Percentiles rank a stretch among this genome's conserved stretches.
phyloP scores from a whole-genome alignment of 2,113 vertebrate genomes.

The Calonectris borealis region DNA sequence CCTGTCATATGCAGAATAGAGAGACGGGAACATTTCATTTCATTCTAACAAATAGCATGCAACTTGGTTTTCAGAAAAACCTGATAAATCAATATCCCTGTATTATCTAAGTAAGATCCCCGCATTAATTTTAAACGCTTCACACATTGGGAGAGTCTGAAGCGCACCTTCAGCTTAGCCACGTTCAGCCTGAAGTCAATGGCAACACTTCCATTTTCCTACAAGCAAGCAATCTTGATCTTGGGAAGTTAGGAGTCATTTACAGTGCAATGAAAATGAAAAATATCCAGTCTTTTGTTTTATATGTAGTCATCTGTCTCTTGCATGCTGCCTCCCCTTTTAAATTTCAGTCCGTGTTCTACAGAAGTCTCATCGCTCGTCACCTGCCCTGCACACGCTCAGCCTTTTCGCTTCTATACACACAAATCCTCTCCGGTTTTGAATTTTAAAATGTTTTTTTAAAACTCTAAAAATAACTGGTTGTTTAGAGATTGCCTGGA shows the following conservation, averaged over 20 bases:
- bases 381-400: rapidly evolving
- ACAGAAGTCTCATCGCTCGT: not conserved
- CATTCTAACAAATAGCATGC: slow-evolving; percentile 23
- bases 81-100: slow-evolving; percentile 68
- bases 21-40: slow-evolving; percentile 45
- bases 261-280: slow-evolving; percentile 25
- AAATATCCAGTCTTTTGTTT: not conserved
- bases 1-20: slow-evolving; percentile 42
- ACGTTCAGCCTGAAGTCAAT: not conserved
- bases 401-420: not conserved
- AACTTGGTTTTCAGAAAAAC: slow-evolving; percentile 8
- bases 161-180: slow-evolving; percentile 7
- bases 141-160: slow-evolving; percentile 3
- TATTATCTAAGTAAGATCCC: slow-evolving; percentile 57
- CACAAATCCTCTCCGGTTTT: not conserved
- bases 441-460: not conserved
- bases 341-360: not conserved
- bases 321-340: not conserved
- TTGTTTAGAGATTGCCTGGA: slow-evolving; percentile 42
- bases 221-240: not conserved
- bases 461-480: slow-evolving; percentile 6
- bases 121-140: slow-evolving; percentile 69
- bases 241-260: not conserved
- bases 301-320: not conserved
- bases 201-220: not conserved